A percentile compares a stretch with the other conserved stretches of the same genome.
phyloP scores from a whole-genome alignment of 2,797 vertebrate genomes.

The Enteromius radiatus region DNA sequence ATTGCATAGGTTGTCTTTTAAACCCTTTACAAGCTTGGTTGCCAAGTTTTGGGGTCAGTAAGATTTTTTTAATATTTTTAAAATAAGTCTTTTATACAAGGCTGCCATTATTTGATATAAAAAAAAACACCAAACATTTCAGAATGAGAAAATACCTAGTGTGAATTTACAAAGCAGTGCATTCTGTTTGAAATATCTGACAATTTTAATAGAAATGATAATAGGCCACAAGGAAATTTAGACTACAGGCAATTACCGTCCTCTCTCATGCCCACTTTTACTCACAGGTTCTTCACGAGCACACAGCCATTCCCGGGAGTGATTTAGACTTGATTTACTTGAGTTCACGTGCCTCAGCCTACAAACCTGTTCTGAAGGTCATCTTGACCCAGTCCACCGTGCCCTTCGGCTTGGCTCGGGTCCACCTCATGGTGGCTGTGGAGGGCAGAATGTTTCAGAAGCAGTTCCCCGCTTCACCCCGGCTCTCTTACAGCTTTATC shows the following conservation, averaged over 20 bases:
- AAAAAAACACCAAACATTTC: not conserved
- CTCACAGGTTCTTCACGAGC: conserved; percentile 93
- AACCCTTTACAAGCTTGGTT: not conserved
- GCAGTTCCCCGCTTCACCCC: conserved; percentile 95
- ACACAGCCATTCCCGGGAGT: conserved; percentile 93
- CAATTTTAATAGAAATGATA: not conserved
- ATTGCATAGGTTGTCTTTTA: not conserved
- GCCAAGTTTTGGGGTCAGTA: not conserved
- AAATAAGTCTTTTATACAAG: not conserved
- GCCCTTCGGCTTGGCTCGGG: conserved; percentile 96
- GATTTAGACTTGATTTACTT: conserved; percentile 95
- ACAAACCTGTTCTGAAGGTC: conserved; percentile 97
- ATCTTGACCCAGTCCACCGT: conserved; percentile 92
- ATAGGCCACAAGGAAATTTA: not conserved
- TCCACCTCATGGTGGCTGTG: conserved; percentile 98
- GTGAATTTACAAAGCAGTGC: not conserved
- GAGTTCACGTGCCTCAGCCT: conserved; percentile 94
- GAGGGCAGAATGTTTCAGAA: conserved; percentile 98
- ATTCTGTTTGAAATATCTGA: not conserved
- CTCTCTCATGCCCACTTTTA: conserved; percentile 23
- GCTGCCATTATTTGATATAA: not conserved
- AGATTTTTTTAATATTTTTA: not conserved
- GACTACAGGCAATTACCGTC: conserved; percentile 4
- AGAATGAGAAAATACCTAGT: not conserved
- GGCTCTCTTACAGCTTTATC: conserved; percentile 96